Base-by-base conservation (phyloP, 2,797 vertebrate species). In the Nyctibius grandis region DNA sequence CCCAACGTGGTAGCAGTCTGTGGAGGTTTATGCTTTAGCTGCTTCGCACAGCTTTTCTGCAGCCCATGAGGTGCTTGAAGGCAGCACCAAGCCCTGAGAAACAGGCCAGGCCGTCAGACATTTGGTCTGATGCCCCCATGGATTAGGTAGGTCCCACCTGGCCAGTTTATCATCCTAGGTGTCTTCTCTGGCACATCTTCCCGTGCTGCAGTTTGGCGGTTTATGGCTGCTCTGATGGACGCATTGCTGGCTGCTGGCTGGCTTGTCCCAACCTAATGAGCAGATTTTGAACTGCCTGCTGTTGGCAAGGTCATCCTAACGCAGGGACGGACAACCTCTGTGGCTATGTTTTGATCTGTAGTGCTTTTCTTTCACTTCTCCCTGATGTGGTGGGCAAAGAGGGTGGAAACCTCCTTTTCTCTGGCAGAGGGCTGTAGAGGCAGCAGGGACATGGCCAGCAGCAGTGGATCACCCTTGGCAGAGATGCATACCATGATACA, bases 321-420 rank as follows among this genome's bases (percentile, higher is more conserved):
- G 6, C 42, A 40, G 47, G 64, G 54, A 76, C 6, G 26, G 78
- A 65, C 42, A 56, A 25, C 36, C 15, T 29, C 40, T 29, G 23
- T 6, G 25, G 45, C 47, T 31, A 0, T 19, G 9, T n/a, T 75
- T 79, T 57, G 42, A 69, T 48, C 33, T 61, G 23, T 4, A 59
- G 31, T 59, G 47, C 38, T 90, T 40, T 80, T 51, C 50, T 85
- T 93, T 59, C n/a, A n/a, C 40, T 72, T 69, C 68, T 91, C 12
- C 29, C 57, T 84, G 69, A 23, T 1, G 2, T 47, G n/a, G 17
- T 40, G 16, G 72, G 38, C 47, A 83, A 80, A 65, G 40, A 8
- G 17, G 12, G n/a, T 38, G 21, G 59, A 44, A 72, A 47, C 19
- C 56, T 80, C 63, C 26, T 87, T 65, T 89, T 8, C 31, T 60